Evolutionary conservation across 37 sponge, comb jelly and placozoan genomes (phyloP).

Genomic region (Mnemiopsis leidyi): DNA sequence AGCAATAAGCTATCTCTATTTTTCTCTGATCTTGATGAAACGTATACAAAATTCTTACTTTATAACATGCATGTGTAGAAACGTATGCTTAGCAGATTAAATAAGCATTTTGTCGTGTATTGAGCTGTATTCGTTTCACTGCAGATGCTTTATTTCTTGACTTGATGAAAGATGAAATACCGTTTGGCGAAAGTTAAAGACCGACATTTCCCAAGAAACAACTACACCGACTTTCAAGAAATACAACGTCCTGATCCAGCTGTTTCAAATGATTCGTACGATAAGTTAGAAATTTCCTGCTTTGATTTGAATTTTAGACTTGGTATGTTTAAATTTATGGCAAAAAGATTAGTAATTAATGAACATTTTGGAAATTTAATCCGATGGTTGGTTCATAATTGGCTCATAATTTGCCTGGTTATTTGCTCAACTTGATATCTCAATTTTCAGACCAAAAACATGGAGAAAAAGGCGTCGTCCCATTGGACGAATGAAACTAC

Average conservation of each 20-base stretch:
- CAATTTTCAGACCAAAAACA: not conserved
- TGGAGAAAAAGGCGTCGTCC: not conserved
- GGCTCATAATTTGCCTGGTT: too few species aligned
- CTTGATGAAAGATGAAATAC: conserved; percentile 57
- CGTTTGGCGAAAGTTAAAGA: conserved; percentile 42
- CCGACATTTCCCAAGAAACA: conserved; percentile 6
- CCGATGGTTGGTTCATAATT: too few species aligned
- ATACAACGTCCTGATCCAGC: not conserved
- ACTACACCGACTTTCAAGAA: conserved; percentile 5
- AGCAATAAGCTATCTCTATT: too few species aligned
- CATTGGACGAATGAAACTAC: conserved; percentile 22
- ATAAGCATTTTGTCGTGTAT: not conserved
- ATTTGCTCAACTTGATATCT: not conserved
- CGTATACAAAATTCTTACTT: not conserved
- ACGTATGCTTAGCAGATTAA: not conserved
- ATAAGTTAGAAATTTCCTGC: too few species aligned
- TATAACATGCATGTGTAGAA: not conserved
- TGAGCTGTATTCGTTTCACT: not conserved
- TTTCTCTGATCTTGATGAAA: too few species aligned
- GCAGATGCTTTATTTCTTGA: not conserved
- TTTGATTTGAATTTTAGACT: too few species aligned
- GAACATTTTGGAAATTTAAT: too few species aligned
- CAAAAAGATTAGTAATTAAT: not conserved
- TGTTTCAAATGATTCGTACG: not conserved
- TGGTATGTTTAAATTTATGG: not conserved